Base-by-base conservation (phyloP, 2,797 vertebrate genomes). In the Manis crassicaudata region DNA sequence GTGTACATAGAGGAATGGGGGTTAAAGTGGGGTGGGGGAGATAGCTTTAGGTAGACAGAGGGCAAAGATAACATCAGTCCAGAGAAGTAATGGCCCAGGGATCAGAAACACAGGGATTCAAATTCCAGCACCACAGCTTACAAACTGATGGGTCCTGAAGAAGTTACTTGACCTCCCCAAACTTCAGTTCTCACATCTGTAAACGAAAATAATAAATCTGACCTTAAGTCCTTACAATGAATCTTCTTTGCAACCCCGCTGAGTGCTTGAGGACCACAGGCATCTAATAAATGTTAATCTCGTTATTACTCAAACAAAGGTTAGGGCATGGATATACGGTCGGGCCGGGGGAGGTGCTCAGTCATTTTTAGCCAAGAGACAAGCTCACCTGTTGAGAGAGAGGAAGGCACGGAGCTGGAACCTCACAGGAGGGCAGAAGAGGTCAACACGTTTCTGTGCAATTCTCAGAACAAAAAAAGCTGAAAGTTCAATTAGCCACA, bases 381-480 rank as follows among this genome's bases (percentile, higher is more conserved):
- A 92, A 82, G 79, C 18, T 82, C 50, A 75, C 12, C 17, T 43
- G 21, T 60, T 84, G 25, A 67, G 17, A 54, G 17, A 12, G 3
- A 63, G 16, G 29, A 72, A 83, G 18, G 52, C 13, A 60, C 20
- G 77, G 43, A 68, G n/a, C 32, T 63, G 35, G 60, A 65, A 56
- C 35, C 17, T 88, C 87, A 46, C 14, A 32, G 37, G 62, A 93
- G 92, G 56, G 43, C 68, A 77, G 25, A 72, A 73, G 32, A 43
- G n/a, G 27, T 43, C 60, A 75, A 23, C 21, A 70, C 65, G 35
- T 60, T 96, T 50, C 77, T 67, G 83, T 56, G 32, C 32, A 46
- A 50, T 67, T 86, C 68, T 89, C 68, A 72, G 37, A 79, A 79
- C 50, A 67, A 16, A 20, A 52, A 52, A 82, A 82, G 29, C 87